Conservation (phyloP, 2,888 invertebrate species). For the Acrocyrtus sp. region DNA sequence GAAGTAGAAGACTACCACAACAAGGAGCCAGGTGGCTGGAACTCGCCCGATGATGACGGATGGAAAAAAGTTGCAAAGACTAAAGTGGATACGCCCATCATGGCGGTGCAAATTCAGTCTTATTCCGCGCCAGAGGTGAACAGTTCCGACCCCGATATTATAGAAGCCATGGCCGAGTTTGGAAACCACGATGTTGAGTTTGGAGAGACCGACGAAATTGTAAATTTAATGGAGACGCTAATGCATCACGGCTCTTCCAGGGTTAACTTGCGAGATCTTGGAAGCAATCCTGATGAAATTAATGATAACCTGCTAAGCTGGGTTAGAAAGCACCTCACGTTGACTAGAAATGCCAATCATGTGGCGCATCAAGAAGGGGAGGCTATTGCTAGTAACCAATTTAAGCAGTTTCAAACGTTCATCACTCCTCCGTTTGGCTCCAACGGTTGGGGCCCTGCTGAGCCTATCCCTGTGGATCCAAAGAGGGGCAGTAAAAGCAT, state of each 20-base stretch:
- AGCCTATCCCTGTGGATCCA: conserved; percentile 28
- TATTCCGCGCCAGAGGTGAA: conserved; percentile 43
- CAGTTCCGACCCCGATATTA: conserved; percentile 34
- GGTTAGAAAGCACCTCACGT: conserved; percentile 32
- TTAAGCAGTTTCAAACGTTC: conserved; percentile 44
- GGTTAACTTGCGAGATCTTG: conserved; percentile 39
- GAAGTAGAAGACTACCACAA: not conserved
- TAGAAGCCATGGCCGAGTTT: conserved; percentile 46
- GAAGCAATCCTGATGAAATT: conserved; percentile 43
- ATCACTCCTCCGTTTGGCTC: conserved; percentile 18
- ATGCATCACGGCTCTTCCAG: conserved; percentile 36
- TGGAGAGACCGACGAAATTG: conserved; percentile 42
- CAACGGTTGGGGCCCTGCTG: conserved; percentile 24
- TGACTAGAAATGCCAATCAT: conserved; percentile 32
- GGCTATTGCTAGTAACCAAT: conserved; percentile 32
- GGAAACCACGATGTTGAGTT: conserved; percentile 47
- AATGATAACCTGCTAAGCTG: conserved; percentile 46
- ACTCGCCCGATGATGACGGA: conserved; percentile 14
- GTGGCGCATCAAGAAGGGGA: conserved; percentile 40
- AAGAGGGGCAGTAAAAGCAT: conserved; percentile 19
- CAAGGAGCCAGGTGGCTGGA: not conserved
- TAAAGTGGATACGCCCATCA: conserved; percentile 48
- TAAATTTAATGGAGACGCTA: conserved; percentile 46
- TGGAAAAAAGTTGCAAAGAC: conserved; percentile 40
- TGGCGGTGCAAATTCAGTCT: conserved; percentile 52